Evolutionary conservation across 2,113 vertebrate genomes (phyloP).

Genomic region (Stigmatopora nigra): DNA sequence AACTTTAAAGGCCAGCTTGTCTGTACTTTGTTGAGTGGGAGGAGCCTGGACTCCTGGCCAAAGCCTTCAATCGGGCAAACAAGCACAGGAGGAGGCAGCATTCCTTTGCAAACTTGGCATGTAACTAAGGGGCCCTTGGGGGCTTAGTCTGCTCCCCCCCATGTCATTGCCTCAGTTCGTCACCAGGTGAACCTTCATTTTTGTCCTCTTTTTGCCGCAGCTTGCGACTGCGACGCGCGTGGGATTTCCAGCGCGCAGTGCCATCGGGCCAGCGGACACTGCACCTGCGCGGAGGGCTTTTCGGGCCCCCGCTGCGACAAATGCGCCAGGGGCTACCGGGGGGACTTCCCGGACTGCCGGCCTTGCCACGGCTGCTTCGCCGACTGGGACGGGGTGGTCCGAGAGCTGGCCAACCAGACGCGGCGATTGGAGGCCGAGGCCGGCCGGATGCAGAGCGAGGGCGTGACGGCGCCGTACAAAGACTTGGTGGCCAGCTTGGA

Average conservation of each 20-base stretch:
- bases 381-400: slow-evolving; percentile 78
- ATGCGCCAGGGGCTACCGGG: slow-evolving; percentile 83
- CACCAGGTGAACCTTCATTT: not conserved
- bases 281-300: slow-evolving; percentile 77
- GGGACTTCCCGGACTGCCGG: slow-evolving; percentile 80
- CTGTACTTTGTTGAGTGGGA: not conserved
- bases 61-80: slow-evolving; percentile 27
- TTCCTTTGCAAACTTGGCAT: slow-evolving; percentile 22
- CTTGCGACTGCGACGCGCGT: slow-evolving; percentile 83
- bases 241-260: slow-evolving; percentile 84
- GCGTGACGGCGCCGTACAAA: slow-evolving; percentile 81
- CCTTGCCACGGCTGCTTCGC: slow-evolving; percentile 87
- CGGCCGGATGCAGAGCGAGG: slow-evolving; percentile 73
- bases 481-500: slow-evolving; percentile 75
- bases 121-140: not conserved
- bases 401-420: slow-evolving; percentile 80
- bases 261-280: slow-evolving; percentile 77
- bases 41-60: not conserved
- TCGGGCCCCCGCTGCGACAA: slow-evolving; percentile 78
- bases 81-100: slow-evolving; percentile 6
- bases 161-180: slow-evolving; percentile 13
- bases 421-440: slow-evolving; percentile 76
- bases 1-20: not conserved
- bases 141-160: slow-evolving; percentile 10
- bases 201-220: slow-evolving; percentile 53